Base-by-base conservation (phyloP, 2,888 invertebrate species). In the Acleris emargana region DNA sequence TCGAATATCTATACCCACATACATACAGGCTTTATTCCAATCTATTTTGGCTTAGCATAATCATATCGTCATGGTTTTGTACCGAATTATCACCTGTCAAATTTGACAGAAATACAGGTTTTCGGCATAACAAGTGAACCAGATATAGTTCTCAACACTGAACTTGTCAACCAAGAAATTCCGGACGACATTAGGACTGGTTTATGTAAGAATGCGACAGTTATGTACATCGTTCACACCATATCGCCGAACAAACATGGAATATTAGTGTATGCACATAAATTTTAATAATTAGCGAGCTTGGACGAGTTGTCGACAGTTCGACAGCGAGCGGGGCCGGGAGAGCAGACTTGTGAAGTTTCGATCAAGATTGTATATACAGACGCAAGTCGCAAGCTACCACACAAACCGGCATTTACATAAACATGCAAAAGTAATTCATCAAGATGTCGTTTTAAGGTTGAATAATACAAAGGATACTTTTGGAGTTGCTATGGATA, bases 241-340 rank as follows among this genome's bases (percentile, higher is more conserved):
- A 47, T 60, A 38, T 55, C 50, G 22, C 9, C 28, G 53, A 45
- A 66, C 61, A 43, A 57, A 55, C 51, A 50, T 45, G 55, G 57
- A 66, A 61, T 47, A 51, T 66, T 60, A 47, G 32, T 47, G 60
- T 45, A 60, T 60, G 60, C 47, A 25, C 55, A 64, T 66, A 60
- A 55, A 61, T 61, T 66, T 61, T 61, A 51, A 66, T 66, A 60
- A 64, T 66, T 52, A 66, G 18, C 28, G 50, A 43, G 43, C 43
- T 20, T 32, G 57, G 51, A 51, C 57, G 55, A 57, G 61, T 66
- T 66, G 51, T 61, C 57, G 50, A 50, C 57, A 51, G 9, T 32
- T 47, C 28, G 25, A 25, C 25, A 45, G 4, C n/a, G 45, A 18
- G 18, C 57, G 50, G 16, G 51, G 17, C 57, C 16, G 42, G 38